Evolutionary conservation across 2,888 invertebrate species (phyloP), one percentile per base, ranked within the genome.

Genomic region (Drosophila macrospina): DNA sequence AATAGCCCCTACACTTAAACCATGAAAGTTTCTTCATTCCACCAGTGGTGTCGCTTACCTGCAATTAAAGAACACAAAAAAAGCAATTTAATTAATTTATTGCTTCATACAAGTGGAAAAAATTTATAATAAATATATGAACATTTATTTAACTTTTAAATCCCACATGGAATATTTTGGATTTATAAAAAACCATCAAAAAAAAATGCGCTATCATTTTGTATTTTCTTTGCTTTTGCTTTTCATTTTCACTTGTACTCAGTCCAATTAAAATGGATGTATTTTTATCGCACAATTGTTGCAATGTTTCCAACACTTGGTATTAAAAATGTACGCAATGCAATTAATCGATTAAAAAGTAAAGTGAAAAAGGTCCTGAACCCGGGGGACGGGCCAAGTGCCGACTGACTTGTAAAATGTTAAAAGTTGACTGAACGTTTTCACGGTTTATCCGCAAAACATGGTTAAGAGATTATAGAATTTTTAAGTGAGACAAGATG

Each of bases 21-120:
- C 16, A 16, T 15, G 11, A 16, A 26, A 6, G n/a, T 26, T 52
- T 30, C 20, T 24, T 39, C 16, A 55, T 4, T 24, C 8, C 20
- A 24, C 41, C 39, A 41, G 16, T 41, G 4, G 52, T 63, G 20
- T 55, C 61, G 84, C 86, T 86, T 80, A 85, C 84, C 84, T 85
- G 74, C 30, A 84, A 86, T 11, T 13, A 56, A 47, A 70, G 36
- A n/a, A 16, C 20, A 44, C n/a, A 44, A 50, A 11, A 34, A 47
- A 56, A 51, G 34, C 6, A 20, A 52, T 52, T 56, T 48, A 6
- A 66, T 74, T 60, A 56, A 48, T 52, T 65, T 59, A 39, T 51
- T 41, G 20, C 34, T 37, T 16, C 13, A 10, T 47, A 7, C 2
- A 6, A 8, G 2, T 28, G 34, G 15, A 59, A 20, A 28, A 44